Evolutionary conservation across 2,888 invertebrate species (phyloP), one percentile per base, ranked within the genome.

Genomic region (Parnassius orleans): DNA sequence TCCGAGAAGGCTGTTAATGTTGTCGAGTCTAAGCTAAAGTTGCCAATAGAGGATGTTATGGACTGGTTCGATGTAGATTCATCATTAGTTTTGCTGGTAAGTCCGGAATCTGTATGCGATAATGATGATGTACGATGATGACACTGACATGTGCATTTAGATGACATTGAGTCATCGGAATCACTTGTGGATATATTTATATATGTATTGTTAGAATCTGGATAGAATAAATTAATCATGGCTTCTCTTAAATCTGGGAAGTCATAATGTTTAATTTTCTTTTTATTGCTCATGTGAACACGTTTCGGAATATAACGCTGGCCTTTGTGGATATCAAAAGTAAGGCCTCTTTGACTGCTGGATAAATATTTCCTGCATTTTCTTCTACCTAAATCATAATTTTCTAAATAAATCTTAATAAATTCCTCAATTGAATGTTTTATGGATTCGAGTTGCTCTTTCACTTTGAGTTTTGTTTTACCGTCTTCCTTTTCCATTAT

Each of bases 21-120:
- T 1, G 84, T 84, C 0, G 81, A 78, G 66, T 90, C 89, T 1
- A 91, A 66, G 9, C 78, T 83, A 61, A 91, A 91, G 67, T 91
- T 90, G 0, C 91, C 91, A 0, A 91, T 83, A 0, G 91, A 91
- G 0, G 91, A 90, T 2, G 87, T 85, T 5, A 91, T 87, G 0
- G 63, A 63, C 14, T 63, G 63, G 19, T 63, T 55, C 0, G 78
- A 79, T 3, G 78, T 68, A 0, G 81, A 77, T 57, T 72, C 71
- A 1, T 73, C 70, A 10, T 86, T 80, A 0, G 78, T 75, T 65
- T 86, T 86, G 0, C 74, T 73, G 1, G 72, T 80, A 0, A 85
- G 57, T 0, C 83, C 88, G 0, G 86, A 83, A 61, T 88, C 87
- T 0, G 79, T 75, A 33, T 81, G 76, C 0, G 76, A 71, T 2